Conservation (phyloP, 2,113 vertebrate species). For the Platycercus adscitus region DNA sequence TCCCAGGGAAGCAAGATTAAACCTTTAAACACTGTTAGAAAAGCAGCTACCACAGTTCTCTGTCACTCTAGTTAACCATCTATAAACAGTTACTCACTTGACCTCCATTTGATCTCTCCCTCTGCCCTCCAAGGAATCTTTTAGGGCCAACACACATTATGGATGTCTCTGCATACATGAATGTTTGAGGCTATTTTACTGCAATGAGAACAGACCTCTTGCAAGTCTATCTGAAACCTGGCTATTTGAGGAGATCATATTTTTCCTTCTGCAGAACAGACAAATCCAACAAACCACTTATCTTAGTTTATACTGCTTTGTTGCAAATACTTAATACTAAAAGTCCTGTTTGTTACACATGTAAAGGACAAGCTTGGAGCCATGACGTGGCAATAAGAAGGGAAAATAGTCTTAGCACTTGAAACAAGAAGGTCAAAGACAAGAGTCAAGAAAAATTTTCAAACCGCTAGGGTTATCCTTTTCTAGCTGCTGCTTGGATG, state of each 20-base stretch:
- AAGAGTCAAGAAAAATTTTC: background rate
- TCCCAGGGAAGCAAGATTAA: slow-evolving; percentile 35
- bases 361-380: background rate
- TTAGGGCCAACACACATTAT: slow-evolving; percentile 19
- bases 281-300: background rate
- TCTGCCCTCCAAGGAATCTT: slow-evolving; percentile 53
- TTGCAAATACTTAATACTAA: background rate
- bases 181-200: background rate
- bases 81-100: slow-evolving; percentile 65
- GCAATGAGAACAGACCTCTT: background rate
- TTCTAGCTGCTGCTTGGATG: background rate
- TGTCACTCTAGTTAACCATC: slow-evolving; percentile 56
- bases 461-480: background rate
- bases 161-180: background rate
- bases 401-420: background rate
- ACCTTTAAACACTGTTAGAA: slow-evolving; percentile 21
- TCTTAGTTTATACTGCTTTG: background rate
- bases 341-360: background rate
- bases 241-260: background rate
- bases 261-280: background rate
- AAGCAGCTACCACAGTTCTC: slow-evolving; percentile 49
- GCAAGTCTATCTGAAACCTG: background rate
- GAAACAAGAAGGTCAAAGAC: background rate
- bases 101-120: slow-evolving; percentile 58
- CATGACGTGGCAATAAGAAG: background rate